A percentile compares a stretch with the other conserved stretches of the same genome.
phyloP scores from a whole-genome alignment of 2,797 vertebrate genomes.

The Lindbergichthys nudifrons region DNA sequence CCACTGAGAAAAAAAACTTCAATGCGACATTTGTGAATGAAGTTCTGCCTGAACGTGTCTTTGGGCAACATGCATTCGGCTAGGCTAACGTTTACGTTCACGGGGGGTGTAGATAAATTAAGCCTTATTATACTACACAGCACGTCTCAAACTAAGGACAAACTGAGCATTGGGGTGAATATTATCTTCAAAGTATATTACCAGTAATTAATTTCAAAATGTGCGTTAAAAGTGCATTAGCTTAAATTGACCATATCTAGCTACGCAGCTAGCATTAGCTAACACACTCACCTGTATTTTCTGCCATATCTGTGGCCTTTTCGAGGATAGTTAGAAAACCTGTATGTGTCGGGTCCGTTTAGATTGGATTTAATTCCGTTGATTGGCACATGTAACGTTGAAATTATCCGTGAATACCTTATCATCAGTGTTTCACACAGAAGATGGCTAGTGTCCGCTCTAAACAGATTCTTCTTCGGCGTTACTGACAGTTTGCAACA shows the following conservation, averaged over 20 bases:
- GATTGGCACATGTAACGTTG: background rate
- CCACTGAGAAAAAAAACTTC: fast-evolving
- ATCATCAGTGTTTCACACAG: conserved; percentile 27
- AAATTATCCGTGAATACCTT: background rate
- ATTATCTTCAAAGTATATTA: no score
- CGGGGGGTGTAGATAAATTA: background rate
- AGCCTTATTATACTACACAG: background rate
- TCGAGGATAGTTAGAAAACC: background rate
- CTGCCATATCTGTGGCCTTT: conserved; percentile 64
- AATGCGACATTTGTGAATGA: background rate
- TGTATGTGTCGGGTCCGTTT: no score
- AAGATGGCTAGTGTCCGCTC: conserved; percentile 34
- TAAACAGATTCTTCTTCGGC: conserved; percentile 53
- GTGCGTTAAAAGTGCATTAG: background rate
- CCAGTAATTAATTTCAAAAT: fast-evolving
- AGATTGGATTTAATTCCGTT: background rate
- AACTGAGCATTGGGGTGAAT: fast-evolving
- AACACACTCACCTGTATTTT: conserved; percentile 70
- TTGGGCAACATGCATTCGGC: background rate
- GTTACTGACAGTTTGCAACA: background rate
- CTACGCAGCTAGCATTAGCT: conserved; percentile 51
- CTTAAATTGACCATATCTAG: conserved; percentile 14
- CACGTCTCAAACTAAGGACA: background rate
- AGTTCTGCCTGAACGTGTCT: background rate
- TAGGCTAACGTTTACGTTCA: conserved; percentile 40